Conservation (phyloP, 1,140 invertebrate species). For the Diprion similis region DNA sequence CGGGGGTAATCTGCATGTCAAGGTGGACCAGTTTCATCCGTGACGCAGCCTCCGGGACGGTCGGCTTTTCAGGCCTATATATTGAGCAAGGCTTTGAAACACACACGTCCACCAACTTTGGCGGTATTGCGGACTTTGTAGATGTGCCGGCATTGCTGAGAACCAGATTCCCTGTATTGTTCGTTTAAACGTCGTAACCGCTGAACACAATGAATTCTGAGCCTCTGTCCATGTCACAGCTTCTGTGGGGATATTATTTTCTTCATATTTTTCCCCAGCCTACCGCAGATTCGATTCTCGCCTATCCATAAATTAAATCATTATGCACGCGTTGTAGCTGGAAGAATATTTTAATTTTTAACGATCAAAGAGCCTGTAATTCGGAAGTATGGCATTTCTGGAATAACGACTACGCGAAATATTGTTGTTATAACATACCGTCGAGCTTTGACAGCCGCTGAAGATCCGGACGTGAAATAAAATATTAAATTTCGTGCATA, state of each 20-base stretch:
- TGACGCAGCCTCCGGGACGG: neutral
- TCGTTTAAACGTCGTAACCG: constrained; percentile 9
- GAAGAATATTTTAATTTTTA: no score
- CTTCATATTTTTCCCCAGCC: neutral
- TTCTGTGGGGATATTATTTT: neutral
- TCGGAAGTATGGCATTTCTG: no score
- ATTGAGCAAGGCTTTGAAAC: neutral
- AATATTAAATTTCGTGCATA: no score
- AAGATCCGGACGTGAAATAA: no score
- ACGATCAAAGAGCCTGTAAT: no score
- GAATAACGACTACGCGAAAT: no score
- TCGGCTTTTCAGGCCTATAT: neutral
- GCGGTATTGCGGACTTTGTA: neutral
- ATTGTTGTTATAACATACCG: no score
- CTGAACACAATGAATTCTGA: neutral
- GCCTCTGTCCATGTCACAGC: neutral
- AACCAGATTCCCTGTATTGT: neutral
- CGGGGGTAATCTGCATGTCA: constrained; percentile 15
- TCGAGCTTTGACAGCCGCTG: no score
- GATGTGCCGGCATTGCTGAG: neutral
- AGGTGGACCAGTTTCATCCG: constrained; percentile 7
- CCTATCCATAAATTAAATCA: neutral
- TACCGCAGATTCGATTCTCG: neutral
- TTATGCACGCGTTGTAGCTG: neutral
- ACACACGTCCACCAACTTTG: neutral